Evolutionary conservation across 2,888 invertebrate species (phyloP).

Genomic region (Coelopa pilipes): DNA sequence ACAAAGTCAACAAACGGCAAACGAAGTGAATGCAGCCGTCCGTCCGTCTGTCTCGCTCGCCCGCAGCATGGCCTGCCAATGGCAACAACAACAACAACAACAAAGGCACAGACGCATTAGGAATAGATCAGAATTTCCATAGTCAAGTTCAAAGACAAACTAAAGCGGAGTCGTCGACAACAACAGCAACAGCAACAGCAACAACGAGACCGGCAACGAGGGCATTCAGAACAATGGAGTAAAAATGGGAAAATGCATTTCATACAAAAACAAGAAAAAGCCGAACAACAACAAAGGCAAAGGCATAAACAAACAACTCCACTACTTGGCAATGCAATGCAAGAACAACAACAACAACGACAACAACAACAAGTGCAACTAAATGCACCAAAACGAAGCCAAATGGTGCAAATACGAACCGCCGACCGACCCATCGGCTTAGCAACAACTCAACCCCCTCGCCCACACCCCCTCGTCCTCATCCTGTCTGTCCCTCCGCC

Average conservation of each 20-base stretch:
- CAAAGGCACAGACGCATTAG: no score
- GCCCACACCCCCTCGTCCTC: background rate
- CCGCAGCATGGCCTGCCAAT: no score
- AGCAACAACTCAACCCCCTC: background rate
- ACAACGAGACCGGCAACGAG: slow-evolving; percentile 1
- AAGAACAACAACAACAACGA: no score
- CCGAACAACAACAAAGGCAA: no score
- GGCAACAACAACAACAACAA: no score
- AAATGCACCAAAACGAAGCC: background rate
- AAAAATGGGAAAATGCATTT: slow-evolving; percentile 14
- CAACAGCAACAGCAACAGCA: background rate
- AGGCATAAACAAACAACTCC: no score
- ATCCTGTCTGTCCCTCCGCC: no score
- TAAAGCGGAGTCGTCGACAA: slow-evolving; percentile 45
- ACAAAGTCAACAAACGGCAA: no score
- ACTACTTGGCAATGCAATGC: no score
- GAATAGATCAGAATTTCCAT: slow-evolving; percentile 23
- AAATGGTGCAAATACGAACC: background rate
- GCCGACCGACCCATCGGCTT: background rate
- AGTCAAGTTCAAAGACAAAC: slow-evolving; percentile 38
- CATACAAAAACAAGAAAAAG: background rate
- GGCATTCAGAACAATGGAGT: background rate
- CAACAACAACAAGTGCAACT: no score
- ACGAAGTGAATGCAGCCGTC: no score
- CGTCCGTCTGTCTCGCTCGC: no score